Conservation (phyloP, 2,888 invertebrate species). For the Habroteleia sp. region DNA sequence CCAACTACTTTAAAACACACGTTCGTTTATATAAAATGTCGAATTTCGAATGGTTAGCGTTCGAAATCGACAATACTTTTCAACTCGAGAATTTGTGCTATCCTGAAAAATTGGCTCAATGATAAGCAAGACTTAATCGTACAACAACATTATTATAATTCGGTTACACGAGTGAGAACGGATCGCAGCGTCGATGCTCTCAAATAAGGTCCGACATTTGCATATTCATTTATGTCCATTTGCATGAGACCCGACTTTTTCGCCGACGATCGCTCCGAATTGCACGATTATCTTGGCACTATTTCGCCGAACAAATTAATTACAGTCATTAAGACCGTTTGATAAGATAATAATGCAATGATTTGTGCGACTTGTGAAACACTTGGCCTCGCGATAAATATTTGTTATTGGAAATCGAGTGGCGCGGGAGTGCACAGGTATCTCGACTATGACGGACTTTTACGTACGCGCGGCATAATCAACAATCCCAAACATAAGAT, state of each 20-base stretch:
- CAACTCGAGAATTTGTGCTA: neutral
- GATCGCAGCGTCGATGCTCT: constrained; percentile 21
- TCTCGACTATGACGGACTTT: constrained; percentile 6
- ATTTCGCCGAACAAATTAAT: constrained; percentile 55
- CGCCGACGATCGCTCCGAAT: constrained; percentile 15
- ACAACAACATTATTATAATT: constrained; percentile 49
- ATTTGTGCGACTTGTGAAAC: constrained; percentile 54
- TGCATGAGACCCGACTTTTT: constrained; percentile 48
- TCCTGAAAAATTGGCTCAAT: neutral
- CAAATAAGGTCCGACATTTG: constrained; percentile 39
- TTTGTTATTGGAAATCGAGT: constrained; percentile 44
- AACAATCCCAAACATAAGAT: constrained; percentile 24
- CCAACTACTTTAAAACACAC: too few species aligned
- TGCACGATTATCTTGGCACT: constrained; percentile 36
- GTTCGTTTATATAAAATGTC: too few species aligned
- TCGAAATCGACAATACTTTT: too few species aligned
- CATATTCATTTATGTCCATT: constrained; percentile 57
- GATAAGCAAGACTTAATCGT: too few species aligned
- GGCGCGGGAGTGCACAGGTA: constrained; percentile 8
- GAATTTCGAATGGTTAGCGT: too few species aligned
- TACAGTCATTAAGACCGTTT: constrained; percentile 54
- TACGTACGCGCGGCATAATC: constrained; percentile 11
- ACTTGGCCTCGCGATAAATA: constrained; percentile 22
- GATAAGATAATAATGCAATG: constrained; percentile 57
- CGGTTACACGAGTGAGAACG: constrained; percentile 31